These are phyloP conservation scores for Amniataba percoides DNA, from an alignment of 2,797 vertebrate genomes.

Conservation along the genomic window DNA sequence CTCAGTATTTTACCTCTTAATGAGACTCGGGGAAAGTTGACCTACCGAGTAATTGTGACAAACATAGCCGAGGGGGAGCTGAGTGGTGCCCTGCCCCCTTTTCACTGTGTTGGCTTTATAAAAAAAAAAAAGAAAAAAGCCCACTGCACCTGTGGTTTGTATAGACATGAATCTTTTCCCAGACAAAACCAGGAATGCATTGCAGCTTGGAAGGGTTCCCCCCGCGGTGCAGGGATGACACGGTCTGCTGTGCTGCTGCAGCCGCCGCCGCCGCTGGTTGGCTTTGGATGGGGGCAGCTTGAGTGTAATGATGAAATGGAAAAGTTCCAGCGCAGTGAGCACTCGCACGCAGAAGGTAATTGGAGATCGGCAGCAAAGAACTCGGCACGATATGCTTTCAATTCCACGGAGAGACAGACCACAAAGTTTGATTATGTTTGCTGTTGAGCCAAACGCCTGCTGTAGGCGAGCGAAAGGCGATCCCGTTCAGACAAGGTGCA, in stretches of 20 bases:
- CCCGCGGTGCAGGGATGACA: constrained; percentile 73
- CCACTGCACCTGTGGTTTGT: constrained; percentile 79
- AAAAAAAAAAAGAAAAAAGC: constrained; percentile 10
- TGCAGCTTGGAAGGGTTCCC: constrained; percentile 62
- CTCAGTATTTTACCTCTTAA: constrained; percentile 69
- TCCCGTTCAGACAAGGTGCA: constrained; percentile 45
- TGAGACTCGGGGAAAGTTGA: constrained; percentile 72
- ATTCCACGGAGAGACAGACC: constrained; percentile 65
- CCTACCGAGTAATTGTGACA: constrained; percentile 71
- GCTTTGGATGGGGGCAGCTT: constrained; percentile 65
- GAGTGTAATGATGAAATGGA: constrained; percentile 82
- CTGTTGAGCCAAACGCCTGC: constrained; percentile 59
- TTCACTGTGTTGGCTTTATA: constrained; percentile 27
- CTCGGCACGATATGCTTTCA: constrained; percentile 71
- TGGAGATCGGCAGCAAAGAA: constrained; percentile 79
- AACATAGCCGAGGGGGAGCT: constrained; percentile 49
- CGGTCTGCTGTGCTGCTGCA: constrained; percentile 72
- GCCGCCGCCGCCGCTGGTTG: constrained; percentile 34
- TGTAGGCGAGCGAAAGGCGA: constrained; percentile 53
- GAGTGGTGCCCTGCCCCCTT: constrained; percentile 44
- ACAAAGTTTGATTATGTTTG: constrained; percentile 79
- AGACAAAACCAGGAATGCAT: constrained; percentile 77
- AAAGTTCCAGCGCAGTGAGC: constrained; percentile 82
- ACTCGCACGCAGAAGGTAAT: constrained; percentile 79
- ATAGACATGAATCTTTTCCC: constrained; percentile 70